Percentiles rank a stretch among this genome's conserved stretches.
Evolutionary conservation across 2,113 vertebrate species (phyloP).

Genomic region (Laticauda laticaudata): DNA sequence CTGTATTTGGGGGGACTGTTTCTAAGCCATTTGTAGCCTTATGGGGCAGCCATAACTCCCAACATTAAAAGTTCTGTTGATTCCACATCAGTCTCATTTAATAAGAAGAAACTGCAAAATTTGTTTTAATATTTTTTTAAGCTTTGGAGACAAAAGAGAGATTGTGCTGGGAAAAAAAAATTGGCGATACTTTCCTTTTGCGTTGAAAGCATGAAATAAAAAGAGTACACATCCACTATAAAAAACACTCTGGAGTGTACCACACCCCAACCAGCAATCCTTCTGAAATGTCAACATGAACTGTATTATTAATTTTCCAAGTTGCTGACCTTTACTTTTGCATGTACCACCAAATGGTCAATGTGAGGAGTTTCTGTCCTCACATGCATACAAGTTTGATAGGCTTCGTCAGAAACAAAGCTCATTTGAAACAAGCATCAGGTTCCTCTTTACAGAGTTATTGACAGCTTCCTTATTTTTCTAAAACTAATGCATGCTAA

Average conservation of each 20-base stretch:
- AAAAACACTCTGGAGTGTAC: background rate
- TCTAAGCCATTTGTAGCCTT: conserved; percentile 12
- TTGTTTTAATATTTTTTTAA: conserved; percentile 4
- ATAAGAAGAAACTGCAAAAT: conserved; percentile 46
- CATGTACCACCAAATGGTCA: conserved; percentile 27
- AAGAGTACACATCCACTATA: background rate
- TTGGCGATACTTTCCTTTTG: conserved; percentile 25
- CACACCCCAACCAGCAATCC: conserved; percentile 34
- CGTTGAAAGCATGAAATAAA: accelerated
- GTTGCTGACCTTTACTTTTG: conserved; percentile 46
- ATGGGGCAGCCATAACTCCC: conserved; percentile 7
- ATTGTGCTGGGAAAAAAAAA: conserved; percentile 35
- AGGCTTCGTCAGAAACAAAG: background rate
- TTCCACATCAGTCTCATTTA: conserved; percentile 25
- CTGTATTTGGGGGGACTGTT: background rate
- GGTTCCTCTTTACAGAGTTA: background rate
- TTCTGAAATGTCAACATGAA: conserved; percentile 50
- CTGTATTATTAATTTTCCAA: conserved; percentile 51
- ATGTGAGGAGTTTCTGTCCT: conserved; percentile 40
- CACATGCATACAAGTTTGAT: conserved; percentile 11
- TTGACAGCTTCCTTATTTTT: background rate
- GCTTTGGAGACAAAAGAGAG: conserved; percentile 12
- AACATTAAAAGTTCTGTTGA: background rate
- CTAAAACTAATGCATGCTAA: background rate
- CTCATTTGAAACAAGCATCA: background rate